Percentiles rank a stretch among this genome's conserved stretches.
These are phyloP conservation scores for Myotis yumanensis DNA, from an alignment of 2,113 vertebrate genomes.

Conservation along the genomic window DNA sequence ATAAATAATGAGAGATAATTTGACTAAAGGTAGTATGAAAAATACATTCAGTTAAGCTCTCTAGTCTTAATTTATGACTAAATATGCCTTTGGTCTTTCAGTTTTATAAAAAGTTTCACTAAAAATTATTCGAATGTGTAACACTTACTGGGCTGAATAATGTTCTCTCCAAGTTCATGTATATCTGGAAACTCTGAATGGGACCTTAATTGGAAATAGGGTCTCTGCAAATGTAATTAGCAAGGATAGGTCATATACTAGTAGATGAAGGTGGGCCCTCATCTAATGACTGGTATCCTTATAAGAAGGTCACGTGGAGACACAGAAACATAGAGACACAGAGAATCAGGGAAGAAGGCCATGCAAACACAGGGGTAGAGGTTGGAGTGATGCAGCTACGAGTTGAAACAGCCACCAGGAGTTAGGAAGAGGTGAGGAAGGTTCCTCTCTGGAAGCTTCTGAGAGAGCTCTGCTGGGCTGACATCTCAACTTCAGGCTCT, in stretches of 20 bases:
- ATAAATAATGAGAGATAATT: too few relatives aligned
- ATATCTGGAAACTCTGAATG: neutral
- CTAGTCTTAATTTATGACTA: neutral
- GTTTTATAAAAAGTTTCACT: neutral
- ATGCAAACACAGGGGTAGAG: neutral
- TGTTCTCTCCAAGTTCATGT: neutral
- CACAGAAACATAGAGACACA: neutral
- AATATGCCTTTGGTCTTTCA: neutral
- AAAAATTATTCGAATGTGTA: neutral
- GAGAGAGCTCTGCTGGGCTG: neutral
- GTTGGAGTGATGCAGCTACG: rapidly evolving
- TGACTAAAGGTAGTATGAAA: too few relatives aligned
- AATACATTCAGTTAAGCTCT: neutral
- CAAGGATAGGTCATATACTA: neutral
- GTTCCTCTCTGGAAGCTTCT: neutral
- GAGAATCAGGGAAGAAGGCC: neutral
- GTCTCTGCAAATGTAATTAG: neutral
- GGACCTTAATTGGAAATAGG: neutral
- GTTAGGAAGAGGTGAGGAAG: too few relatives aligned
- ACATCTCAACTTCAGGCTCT: neutral
- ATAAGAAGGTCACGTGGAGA: neutral
- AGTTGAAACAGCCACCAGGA: neutral
- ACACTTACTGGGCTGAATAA: neutral
- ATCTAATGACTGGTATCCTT: neutral
- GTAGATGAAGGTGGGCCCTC: too few relatives aligned